These are phyloP conservation scores for Hyperoplus lanceolatus DNA, from an alignment of 2,797 vertebrate species.

Conservation along the genomic window DNA sequence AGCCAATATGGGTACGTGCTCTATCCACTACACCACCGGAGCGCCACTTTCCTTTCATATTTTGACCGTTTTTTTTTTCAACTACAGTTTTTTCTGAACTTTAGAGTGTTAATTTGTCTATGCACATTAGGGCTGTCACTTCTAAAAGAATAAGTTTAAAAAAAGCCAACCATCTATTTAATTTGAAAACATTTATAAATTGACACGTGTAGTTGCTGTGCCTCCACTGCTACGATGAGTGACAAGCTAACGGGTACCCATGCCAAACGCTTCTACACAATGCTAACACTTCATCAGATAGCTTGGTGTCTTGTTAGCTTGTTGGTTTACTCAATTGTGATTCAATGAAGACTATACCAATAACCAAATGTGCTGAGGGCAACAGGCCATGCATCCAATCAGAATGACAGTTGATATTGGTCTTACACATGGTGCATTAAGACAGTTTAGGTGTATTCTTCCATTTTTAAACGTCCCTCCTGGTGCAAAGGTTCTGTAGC, in stretches of 20 bases:
- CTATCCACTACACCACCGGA: too few relatives aligned
- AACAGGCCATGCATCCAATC: not conserved
- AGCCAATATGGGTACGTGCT: too few relatives aligned
- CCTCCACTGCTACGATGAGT: not conserved
- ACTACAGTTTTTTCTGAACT: not conserved
- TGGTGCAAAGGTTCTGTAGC: constrained; percentile 57
- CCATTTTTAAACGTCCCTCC: constrained; percentile 30
- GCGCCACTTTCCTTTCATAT: not conserved
- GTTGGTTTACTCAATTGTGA: not conserved
- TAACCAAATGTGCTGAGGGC: not conserved
- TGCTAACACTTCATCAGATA: not conserved
- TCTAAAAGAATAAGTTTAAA: not conserved
- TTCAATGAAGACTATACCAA: not conserved
- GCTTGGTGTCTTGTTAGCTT: not conserved
- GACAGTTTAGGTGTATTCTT: too few relatives aligned
- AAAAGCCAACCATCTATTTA: not conserved
- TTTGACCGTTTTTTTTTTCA: not conserved
- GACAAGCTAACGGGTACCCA: not conserved
- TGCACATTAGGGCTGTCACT: not conserved
- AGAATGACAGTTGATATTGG: not conserved
- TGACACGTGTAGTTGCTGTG: not conserved
- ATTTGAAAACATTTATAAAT: not conserved
- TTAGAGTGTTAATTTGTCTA: not conserved
- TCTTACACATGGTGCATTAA: too few relatives aligned
- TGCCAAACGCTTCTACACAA: not conserved